Base-by-base conservation (phyloP, 1,140 invertebrate species). In the Drosophila pseudoananassae region DNA sequence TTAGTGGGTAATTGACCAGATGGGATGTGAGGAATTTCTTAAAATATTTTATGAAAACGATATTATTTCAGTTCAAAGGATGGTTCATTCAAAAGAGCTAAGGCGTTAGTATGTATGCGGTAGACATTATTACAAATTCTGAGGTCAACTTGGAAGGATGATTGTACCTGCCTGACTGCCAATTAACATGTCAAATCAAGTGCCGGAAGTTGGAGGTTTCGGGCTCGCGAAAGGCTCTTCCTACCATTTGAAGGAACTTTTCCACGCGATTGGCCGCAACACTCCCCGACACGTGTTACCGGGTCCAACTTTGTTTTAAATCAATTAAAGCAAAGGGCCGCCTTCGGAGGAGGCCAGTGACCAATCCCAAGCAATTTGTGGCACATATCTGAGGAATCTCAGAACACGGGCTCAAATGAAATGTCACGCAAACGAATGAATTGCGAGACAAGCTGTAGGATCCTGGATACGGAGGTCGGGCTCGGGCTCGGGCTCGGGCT, bases 351-450 rank as follows among this genome's bases (percentile, higher is more conserved):
- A 25, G 47, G 55, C 43, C 58, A 76, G 50, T 60, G 54, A 76
- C 69, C 60, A 47, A 45, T 55, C 45, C 70, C 33, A 43, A 72
- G 54, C 38, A 66, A 75, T 59, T 55, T 61, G 31, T 4, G 54
- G 59, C 59, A 64, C 59, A 66, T 40, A 64, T 64, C 72, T 59
- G 73, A 60, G 25, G 79, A 87, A 84, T 84, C 80, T 78, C 70
- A 17, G 74, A 15, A 40, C 52, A 31, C 40, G 55, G 58, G 25
- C 43, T 69, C 79, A 76, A 88, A 77, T 83, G 78, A 88, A 88
- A 88, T 89, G 84, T 88, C 84, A 88, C 84, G 84, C 83, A 70
- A 88, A 57, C 78, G 65, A 82, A 83, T 66, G 65, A 87, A 87
- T 87, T 76, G 83, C 76, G 76, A 88, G 79, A 89, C 64, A 76